These are phyloP conservation scores for Acrocephalus kingi DNA, from an alignment of 2,113 vertebrate genomes.

Conservation along the genomic window DNA sequence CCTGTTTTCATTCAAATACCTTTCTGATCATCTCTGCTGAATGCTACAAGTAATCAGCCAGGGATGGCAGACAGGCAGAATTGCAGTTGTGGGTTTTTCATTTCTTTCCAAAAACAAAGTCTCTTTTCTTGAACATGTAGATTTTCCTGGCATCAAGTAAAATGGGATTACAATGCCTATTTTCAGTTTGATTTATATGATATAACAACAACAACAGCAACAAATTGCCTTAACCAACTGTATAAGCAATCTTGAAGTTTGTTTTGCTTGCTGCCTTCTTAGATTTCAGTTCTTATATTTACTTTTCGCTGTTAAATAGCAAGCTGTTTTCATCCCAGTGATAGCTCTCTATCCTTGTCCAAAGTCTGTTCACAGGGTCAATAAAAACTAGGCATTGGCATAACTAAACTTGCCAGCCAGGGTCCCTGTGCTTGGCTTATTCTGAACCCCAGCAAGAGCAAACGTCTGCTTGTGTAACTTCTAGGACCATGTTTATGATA, in stretches of 20 bases:
- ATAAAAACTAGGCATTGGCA: background rate
- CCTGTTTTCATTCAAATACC: background rate
- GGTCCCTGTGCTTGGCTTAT: background rate
- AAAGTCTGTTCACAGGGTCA: background rate
- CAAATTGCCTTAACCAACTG: background rate
- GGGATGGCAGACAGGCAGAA: background rate
- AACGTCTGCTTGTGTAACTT: background rate
- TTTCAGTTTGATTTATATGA: background rate
- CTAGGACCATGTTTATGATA: fast-evolving
- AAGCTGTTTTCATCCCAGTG: background rate
- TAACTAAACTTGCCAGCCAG: background rate
- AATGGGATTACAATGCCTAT: background rate
- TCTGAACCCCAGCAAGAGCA: background rate
- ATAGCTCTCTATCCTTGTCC: background rate
- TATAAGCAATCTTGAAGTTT: background rate
- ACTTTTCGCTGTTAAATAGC: background rate
- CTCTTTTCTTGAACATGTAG: background rate
- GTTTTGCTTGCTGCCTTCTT: background rate
- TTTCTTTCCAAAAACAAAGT: background rate
- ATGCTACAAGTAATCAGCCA: background rate
- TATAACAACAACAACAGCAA: background rate
- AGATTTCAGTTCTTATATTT: background rate
- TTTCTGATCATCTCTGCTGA: background rate
- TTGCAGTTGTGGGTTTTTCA: background rate
- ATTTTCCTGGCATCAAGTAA: background rate